phyloP scores from a whole-genome alignment of 2,797 vertebrate genomes.

The Sebastes dallii region DNA sequence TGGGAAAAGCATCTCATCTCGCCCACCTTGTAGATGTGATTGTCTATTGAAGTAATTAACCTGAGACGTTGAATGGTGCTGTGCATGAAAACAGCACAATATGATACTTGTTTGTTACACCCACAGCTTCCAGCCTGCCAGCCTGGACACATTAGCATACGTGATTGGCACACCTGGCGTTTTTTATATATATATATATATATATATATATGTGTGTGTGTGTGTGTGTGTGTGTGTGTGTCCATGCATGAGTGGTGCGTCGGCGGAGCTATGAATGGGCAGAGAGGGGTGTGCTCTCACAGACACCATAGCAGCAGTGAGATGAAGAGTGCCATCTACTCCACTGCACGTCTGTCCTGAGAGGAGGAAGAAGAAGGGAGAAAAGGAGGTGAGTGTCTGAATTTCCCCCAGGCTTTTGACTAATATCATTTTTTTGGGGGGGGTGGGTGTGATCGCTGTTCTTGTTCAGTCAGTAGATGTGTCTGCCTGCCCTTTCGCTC shows the following conservation, averaged over 20 bases:
- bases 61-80: neutral
- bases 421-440: slow-evolving; percentile 24
- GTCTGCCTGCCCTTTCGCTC: slow-evolving; percentile 16
- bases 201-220: neutral
- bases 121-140: slow-evolving; percentile 2
- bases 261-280: slow-evolving; percentile 78
- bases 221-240: neutral
- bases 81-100: neutral
- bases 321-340: slow-evolving; percentile 68
- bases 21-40: neutral
- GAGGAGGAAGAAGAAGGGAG: slow-evolving; percentile 29
- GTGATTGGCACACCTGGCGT: slow-evolving; percentile 51
- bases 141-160: slow-evolving; percentile 3
- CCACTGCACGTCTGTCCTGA: slow-evolving; percentile 64
- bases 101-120: neutral
- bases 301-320: slow-evolving; percentile 72
- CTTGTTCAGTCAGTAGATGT: slow-evolving; percentile 22
- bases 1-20: neutral
- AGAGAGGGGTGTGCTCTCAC: slow-evolving; percentile 70
- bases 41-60: slow-evolving; percentile 9
- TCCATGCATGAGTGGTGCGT: slow-evolving; percentile 53
- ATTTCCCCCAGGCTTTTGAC: slow-evolving; percentile 40
- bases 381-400: slow-evolving; percentile 64
- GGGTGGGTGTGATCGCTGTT: neutral
- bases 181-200: too few species aligned